Base-by-base conservation (phyloP, 2,113 vertebrate genomes). In the Heteronetta atricapilla region DNA sequence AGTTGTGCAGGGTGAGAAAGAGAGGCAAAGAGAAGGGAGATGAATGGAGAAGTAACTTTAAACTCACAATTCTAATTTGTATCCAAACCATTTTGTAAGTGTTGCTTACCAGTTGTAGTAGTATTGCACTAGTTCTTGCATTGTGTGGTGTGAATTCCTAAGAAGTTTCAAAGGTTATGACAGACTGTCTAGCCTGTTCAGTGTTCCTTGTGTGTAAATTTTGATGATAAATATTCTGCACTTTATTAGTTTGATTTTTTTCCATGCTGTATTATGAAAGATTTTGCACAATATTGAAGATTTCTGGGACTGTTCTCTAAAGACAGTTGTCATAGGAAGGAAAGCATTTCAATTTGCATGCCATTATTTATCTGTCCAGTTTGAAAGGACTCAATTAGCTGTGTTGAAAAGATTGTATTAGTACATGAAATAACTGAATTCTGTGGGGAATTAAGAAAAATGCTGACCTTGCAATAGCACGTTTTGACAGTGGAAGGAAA, bases 21-120 rank as follows among this genome's bases (percentile, higher is more conserved):
- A 59, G 19, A 88, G 70, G 33, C 34, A 59, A 38, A 82, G 48
- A 84, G 69, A 81, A 20, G 11, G 38, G 14, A 81, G 11, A 11
- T 77, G 34, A 88, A 78, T 68, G 6, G 42, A 62, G 60, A 91
- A 90, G 23, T 44, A 83, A 74, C 55, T 73, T 82, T 1, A 0
- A 16, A 38, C 86, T 81, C 6, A 4, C 0, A 1, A 60, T 93
- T 94, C 34, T 23, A 55, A 5, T 73, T 88, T 69, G 20, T 17
- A 58, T 79, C 16, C 69, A 97, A 97, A 97, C 95, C 96, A 97
- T 97, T 97, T 97, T 97, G 94, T 96, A 96, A 97, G 95, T 76
- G 73, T 83, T 92, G 90, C 93, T 92, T 82, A 74, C 52, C 62
- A 53, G 38, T 69, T 86, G 38, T 66, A 74, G 26, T 89, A 50